Conservation (phyloP, 2,797 vertebrate genomes). For the Pteronotus mesoamericanus region DNA sequence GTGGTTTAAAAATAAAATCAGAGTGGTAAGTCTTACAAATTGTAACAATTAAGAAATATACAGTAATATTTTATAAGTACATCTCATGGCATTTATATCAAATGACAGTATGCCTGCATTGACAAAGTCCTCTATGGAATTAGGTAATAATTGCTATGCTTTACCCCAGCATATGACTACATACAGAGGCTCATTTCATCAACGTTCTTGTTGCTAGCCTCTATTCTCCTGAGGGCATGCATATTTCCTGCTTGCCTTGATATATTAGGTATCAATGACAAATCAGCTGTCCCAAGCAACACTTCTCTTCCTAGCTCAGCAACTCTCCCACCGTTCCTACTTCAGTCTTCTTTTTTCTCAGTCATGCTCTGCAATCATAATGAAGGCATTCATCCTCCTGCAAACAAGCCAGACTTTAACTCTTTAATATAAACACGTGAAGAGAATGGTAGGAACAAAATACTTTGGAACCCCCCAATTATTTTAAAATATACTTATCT, state of each 20-base stretch:
- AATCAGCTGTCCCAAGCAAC: constrained; percentile 80
- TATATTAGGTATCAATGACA: constrained; percentile 78
- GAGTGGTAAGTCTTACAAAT: background rate
- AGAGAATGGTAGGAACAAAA: background rate
- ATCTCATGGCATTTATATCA: background rate
- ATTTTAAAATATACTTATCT: background rate
- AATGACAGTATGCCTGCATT: background rate
- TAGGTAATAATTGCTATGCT: constrained; percentile 52
- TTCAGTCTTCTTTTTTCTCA: constrained; percentile 69
- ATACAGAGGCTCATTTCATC: constrained; percentile 50
- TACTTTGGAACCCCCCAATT: background rate
- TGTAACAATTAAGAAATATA: constrained; percentile 5
- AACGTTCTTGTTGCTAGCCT: constrained; percentile 60
- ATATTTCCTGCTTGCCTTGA: constrained; percentile 73
- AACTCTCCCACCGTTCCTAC: constrained; percentile 70
- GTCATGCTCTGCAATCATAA: constrained; percentile 77
- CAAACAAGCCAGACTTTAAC: constrained; percentile 73
- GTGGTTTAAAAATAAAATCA: constrained; percentile 57
- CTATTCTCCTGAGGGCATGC: constrained; percentile 58
- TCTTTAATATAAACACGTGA: constrained; percentile 52
- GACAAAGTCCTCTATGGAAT: constrained; percentile 24
- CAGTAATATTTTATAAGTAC: background rate
- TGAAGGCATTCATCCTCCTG: constrained; percentile 78
- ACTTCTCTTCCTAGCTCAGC: constrained; percentile 78
- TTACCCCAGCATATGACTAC: constrained; percentile 40